A percentile compares a stretch with the other conserved stretches of the same genome.
These are phyloP conservation scores for Turdus rufiventris DNA, from an alignment of 2,113 vertebrate species.

Conservation along the genomic window DNA sequence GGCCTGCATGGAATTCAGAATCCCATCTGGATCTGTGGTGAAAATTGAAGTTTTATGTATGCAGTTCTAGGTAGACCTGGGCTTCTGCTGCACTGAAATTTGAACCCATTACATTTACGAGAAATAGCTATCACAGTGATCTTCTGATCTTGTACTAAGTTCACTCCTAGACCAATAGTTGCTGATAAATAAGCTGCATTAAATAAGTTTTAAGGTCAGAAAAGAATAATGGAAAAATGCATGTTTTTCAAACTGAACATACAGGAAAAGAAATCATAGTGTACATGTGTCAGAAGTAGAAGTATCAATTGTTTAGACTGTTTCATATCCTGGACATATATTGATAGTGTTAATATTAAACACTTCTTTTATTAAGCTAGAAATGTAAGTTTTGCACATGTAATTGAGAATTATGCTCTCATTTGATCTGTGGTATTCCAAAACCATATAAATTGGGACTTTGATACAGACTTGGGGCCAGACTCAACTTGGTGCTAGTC, in stretches of 20 bases:
- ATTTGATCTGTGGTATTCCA: background rate
- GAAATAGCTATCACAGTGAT: background rate
- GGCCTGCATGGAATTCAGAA: background rate
- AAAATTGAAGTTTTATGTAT: background rate
- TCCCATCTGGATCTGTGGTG: background rate
- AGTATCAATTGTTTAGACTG: background rate
- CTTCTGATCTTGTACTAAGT: background rate
- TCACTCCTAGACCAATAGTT: background rate
- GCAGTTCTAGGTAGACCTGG: background rate
- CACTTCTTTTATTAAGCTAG: background rate
- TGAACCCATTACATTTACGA: background rate
- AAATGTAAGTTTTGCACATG: background rate
- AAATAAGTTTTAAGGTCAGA: background rate
- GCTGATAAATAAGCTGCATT: background rate
- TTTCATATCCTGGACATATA: background rate
- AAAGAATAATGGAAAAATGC: background rate
- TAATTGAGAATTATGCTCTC: background rate
- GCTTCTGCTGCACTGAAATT: background rate
- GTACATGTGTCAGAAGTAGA: background rate
- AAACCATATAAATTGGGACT: background rate
- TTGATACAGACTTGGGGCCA: background rate
- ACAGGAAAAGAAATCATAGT: background rate
- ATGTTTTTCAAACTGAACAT: background rate
- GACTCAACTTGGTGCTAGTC: background rate
- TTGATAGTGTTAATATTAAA: background rate